Evolutionary conservation across 2,797 vertebrate species (phyloP), one percentile per base, ranked within the genome.

Genomic region (Sebastes trivittatus): DNA sequence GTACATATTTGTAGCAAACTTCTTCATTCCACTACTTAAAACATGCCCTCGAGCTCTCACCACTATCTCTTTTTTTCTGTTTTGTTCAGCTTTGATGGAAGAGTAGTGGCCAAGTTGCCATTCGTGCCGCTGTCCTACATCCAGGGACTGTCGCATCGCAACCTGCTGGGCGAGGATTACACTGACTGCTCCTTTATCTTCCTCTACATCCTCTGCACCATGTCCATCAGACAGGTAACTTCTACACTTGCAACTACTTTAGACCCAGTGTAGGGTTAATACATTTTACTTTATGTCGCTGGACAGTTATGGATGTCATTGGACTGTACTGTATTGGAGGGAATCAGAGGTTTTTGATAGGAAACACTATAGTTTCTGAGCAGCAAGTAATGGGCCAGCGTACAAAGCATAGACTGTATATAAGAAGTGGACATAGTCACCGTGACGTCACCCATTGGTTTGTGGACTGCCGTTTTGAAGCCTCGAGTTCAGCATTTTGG

Each of bases 101-200:
- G 98, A 78, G 98, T 99, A 4, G 98, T 99, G 69, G 98, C 98
- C 83, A 99, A 98, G 85, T 93, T 99, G 70, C 98, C 98, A 0
- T 99, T 99, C 27, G 96, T 97, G 11, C 98, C 98, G 0, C 95
- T 99, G 32, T 98, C 98, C 0, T 99, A 99, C 80, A 98, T 99
- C 89, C 98, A 99, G 72, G 98, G 98, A 2, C 94, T 99, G 32
- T 99, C 98, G 0, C 98, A 99, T 79, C 97, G 98, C 46, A 99
- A 99, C 89, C 96, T 99, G 20, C 94, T 99, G 81, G 98, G 98
- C 5, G 98, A 99, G 62, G 98, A 99, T 88, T 99, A 96, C 91
- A 99, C 98, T 0, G 98, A 99, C 94, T 99, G 98, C 75, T 99
- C 98, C 78, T 99, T 99, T 83, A 99, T 99, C 91, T 99, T 99